These are phyloP conservation scores for Crypturellus undulatus DNA, from an alignment of 2,113 vertebrate species.

Conservation along the genomic window DNA sequence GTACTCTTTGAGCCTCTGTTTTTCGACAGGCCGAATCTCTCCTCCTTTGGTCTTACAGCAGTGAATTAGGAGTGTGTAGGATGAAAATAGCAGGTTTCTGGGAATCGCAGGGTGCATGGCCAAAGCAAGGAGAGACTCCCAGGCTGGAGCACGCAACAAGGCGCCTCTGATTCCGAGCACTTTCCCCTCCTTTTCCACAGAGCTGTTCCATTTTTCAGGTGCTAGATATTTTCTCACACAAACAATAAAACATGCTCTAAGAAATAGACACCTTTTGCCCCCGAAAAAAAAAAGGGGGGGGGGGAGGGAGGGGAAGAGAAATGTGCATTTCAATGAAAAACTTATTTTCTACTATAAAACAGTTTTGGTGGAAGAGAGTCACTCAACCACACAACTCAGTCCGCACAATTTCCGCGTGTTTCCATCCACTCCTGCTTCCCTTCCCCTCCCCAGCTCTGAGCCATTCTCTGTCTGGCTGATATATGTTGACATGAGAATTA, in stretches of 20 bases:
- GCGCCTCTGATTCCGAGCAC: not conserved
- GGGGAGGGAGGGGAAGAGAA: not conserved
- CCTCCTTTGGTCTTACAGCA: not conserved
- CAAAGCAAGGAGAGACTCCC: not conserved
- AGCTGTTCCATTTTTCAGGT: not conserved
- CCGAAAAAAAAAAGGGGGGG: not conserved
- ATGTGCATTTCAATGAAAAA: not conserved
- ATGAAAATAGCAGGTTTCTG: accelerated
- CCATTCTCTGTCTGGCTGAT: conserved; percentile 33
- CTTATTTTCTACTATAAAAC: conserved; percentile 1
- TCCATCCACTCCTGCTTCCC: not conserved
- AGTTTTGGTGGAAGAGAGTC: conserved; percentile 17
- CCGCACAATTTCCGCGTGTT: not conserved
- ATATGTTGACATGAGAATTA: conserved; percentile 64
- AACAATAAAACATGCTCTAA: not conserved
- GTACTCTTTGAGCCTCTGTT: not conserved
- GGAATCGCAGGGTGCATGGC: accelerated
- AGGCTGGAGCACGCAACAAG: not conserved
- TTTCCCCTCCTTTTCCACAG: not conserved
- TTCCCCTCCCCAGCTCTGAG: not conserved
- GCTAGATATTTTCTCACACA: conserved; percentile 2
- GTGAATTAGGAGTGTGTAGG: accelerated
- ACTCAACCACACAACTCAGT: not conserved
- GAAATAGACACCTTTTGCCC: not conserved
- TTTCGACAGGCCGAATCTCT: accelerated